Percentiles rank a stretch among this genome's conserved stretches.
Conservation (phyloP, 2,888 invertebrate genomes). For the Drosophila setosimentum region DNA sequence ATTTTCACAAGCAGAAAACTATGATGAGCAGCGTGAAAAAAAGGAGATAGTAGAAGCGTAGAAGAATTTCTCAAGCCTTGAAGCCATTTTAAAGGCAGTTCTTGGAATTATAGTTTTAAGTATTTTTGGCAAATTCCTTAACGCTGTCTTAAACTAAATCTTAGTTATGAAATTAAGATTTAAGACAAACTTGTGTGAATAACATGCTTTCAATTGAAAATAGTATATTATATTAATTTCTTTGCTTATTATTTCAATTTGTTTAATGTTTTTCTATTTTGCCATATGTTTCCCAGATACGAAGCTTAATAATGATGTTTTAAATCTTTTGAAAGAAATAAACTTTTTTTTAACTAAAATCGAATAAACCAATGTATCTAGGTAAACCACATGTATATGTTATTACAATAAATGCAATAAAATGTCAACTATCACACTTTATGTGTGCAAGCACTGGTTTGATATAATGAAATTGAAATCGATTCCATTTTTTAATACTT, state of each 20-base stretch:
- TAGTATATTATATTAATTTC: background rate
- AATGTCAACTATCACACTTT: background rate
- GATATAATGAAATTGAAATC: slow-evolving; percentile 3
- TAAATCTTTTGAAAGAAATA: background rate
- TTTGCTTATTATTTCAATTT: background rate
- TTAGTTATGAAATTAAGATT: background rate
- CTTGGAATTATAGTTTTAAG: slow-evolving; percentile 1
- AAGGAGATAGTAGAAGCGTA: background rate
- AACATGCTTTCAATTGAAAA: background rate
- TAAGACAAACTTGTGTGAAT: background rate
- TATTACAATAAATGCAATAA: background rate
- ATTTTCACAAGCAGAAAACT: slow-evolving; percentile 13
- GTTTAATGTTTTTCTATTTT: background rate
- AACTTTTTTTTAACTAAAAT: background rate
- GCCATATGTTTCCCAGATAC: background rate
- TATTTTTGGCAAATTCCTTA: background rate
- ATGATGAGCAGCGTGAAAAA: background rate
- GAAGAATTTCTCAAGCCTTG: slow-evolving; percentile 19
- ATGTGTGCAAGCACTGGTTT: background rate
- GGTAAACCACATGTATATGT: background rate
- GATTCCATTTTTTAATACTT: slow-evolving; percentile 15
- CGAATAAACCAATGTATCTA: background rate
- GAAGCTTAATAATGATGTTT: background rate
- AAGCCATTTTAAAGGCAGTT: slow-evolving; percentile 10
- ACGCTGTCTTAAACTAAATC: background rate